These are phyloP conservation scores for Antitype chi DNA, from an alignment of 2,888 invertebrate genomes.

Conservation along the genomic window DNA sequence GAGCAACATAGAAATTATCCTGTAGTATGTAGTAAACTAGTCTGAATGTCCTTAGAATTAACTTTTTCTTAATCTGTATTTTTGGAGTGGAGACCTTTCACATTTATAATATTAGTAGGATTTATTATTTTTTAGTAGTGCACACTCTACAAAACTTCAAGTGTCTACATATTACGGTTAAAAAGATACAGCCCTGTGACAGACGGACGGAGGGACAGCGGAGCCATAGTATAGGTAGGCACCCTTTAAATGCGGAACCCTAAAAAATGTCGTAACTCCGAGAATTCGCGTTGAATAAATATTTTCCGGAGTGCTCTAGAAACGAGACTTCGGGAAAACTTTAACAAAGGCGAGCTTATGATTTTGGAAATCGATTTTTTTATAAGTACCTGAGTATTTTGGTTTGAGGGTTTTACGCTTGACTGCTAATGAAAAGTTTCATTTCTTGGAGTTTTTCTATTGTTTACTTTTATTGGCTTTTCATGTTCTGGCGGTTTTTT, in stretches of 20 bases:
- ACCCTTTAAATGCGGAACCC: not conserved
- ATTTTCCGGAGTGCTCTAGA: slow-evolving; percentile 65
- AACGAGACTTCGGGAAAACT: slow-evolving; percentile 43
- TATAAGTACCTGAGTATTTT: slow-evolving; percentile 4
- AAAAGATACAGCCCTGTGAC: not conserved
- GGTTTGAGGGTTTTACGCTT: slow-evolving; percentile 6
- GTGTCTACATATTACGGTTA: not conserved
- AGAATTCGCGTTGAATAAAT: slow-evolving; percentile 72
- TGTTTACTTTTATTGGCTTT: slow-evolving; percentile 19
- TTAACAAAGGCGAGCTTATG: slow-evolving; percentile 51
- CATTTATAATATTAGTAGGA: no score
- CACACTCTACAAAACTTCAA: not conserved
- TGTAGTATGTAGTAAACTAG: no score
- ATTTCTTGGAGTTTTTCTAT: not conserved
- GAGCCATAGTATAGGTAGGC: not conserved
- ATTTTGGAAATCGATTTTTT: slow-evolving; percentile 25
- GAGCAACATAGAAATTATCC: no score
- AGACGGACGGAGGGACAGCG: no score
- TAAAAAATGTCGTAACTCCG: slow-evolving; percentile 42
- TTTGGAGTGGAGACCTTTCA: no score
- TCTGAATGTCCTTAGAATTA: no score
- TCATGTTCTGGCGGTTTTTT: slow-evolving; percentile 1
- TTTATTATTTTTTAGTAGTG: not conserved
- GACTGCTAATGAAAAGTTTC: slow-evolving; percentile 14
- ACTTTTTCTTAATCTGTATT: no score